Percentiles rank a stretch among this genome's conserved stretches.
phyloP scores from a whole-genome alignment of 2,113 vertebrate species.

The Macquaria ambigua region DNA sequence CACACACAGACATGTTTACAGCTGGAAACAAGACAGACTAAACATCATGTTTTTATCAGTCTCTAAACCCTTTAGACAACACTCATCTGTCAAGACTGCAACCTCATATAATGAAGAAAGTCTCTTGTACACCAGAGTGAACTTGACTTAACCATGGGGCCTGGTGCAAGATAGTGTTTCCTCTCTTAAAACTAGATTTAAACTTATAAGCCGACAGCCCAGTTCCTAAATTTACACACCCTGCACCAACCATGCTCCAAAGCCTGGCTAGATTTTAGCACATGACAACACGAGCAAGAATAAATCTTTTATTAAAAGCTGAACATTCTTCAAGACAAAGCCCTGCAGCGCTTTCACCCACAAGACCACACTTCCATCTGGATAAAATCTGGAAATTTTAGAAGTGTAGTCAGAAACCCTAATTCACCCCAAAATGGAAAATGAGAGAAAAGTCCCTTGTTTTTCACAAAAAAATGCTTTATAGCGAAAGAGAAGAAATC shows the following conservation, averaged over 20 bases:
- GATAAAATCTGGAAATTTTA: constrained; percentile 56
- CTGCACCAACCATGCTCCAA: constrained; percentile 21
- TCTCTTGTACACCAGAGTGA: constrained; percentile 4
- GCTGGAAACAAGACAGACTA: constrained; percentile 26
- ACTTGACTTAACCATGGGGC: constrained; percentile 15
- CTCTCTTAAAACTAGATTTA: constrained; percentile 50
- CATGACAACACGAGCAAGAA: constrained; percentile 62
- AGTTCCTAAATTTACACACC: constrained; percentile 41
- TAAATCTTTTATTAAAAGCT: constrained; percentile 64
- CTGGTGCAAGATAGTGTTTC: constrained; percentile 11
- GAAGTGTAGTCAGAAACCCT: constrained; percentile 31
- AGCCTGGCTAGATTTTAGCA: constrained; percentile 45
- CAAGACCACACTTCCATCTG: constrained; percentile 64
- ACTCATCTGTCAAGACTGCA: constrained; percentile 11
- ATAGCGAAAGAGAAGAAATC: not conserved
- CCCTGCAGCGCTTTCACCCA: constrained; percentile 46
- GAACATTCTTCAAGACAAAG: constrained; percentile 60
- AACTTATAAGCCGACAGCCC: constrained; percentile 35
- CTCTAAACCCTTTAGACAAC: constrained; percentile 14
- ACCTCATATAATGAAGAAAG: not conserved
- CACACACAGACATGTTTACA: constrained; percentile 1
- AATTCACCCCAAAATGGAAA: constrained; percentile 47
- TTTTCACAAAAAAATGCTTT: constrained; percentile 18
- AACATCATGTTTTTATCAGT: constrained; percentile 30
- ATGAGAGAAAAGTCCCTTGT: constrained; percentile 34